These are phyloP conservation scores for Drosophila chauvacae DNA, from an alignment of 1,140 invertebrate species.

Conservation along the genomic window DNA sequence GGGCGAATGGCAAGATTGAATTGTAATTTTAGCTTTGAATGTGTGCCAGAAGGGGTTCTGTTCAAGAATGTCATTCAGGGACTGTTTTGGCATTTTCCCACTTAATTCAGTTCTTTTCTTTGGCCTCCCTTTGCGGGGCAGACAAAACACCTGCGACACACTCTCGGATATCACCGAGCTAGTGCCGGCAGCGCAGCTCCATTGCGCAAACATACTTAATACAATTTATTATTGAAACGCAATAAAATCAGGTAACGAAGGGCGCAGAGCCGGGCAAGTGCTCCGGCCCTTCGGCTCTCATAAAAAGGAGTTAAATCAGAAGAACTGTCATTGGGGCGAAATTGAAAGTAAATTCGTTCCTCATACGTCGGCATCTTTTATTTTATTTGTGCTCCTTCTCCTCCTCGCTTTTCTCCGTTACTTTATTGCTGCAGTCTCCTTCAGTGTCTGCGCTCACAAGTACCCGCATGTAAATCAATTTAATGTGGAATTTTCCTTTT, in stretches of 20 bases:
- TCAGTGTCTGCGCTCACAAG: constrained; percentile 20
- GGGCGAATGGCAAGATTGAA: constrained; percentile 12
- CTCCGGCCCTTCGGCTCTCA: constrained; percentile 27
- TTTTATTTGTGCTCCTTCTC: constrained; percentile 12
- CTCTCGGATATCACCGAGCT: neutral
- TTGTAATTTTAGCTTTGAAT: constrained; percentile 53
- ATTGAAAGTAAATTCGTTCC: constrained; percentile 57
- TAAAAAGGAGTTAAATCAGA: constrained; percentile 61
- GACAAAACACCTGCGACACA: constrained; percentile 55
- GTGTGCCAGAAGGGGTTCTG: constrained; percentile 20
- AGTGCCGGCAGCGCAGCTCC: constrained; percentile 23
- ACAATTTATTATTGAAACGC: constrained; percentile 66
- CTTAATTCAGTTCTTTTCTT: constrained; percentile 58
- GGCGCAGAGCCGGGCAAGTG: constrained; percentile 3
- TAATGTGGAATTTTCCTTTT: constrained; percentile 50
- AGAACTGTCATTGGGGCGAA: constrained; percentile 59
- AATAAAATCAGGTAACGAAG: constrained; percentile 49
- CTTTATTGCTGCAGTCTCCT: constrained; percentile 45
- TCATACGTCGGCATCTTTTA: constrained; percentile 18
- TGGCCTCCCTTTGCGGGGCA: constrained; percentile 29
- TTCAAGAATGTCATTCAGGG: constrained; percentile 27
- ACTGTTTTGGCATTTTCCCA: constrained; percentile 45
- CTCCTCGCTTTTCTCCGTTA: neutral
- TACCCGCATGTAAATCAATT: constrained; percentile 66
- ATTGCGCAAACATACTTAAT: constrained; percentile 54